phyloP scores from a whole-genome alignment of 2,797 vertebrate species.

The Onychomys torridus region DNA sequence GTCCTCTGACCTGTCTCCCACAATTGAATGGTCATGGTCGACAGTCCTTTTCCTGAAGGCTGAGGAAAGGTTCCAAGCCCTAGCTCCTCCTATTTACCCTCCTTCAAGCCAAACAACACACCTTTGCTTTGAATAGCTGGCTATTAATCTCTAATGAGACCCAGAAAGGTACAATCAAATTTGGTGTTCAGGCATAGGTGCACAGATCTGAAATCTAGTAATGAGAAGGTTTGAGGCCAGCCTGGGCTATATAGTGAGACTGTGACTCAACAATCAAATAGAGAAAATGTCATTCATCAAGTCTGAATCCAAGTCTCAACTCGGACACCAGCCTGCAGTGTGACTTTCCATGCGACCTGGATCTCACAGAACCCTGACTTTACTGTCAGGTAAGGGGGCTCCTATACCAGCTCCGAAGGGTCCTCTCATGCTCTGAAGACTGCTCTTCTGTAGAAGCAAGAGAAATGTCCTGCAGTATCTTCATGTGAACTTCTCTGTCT shows the following conservation, averaged over 20 bases:
- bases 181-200: background rate
- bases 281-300: background rate
- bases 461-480: background rate
- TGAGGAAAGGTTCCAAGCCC: accelerated
- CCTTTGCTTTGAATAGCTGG: background rate
- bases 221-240: background rate
- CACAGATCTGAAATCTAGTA: background rate
- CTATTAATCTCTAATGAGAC: background rate
- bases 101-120: background rate
- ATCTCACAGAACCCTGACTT: background rate
- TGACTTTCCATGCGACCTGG: background rate
- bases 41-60: background rate
- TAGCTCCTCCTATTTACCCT: background rate
- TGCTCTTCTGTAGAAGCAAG: background rate
- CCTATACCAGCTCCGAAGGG: background rate
- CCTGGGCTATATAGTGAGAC: background rate
- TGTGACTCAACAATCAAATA: background rate
- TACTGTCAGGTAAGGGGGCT: background rate
- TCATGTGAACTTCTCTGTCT: accelerated
- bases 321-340: accelerated
- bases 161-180: background rate
- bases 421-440: background rate
- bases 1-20: background rate
- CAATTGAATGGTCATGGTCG: no score
- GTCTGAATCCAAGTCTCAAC: background rate